Conservation (phyloP, 2,113 vertebrate species). For the Parus major region DNA sequence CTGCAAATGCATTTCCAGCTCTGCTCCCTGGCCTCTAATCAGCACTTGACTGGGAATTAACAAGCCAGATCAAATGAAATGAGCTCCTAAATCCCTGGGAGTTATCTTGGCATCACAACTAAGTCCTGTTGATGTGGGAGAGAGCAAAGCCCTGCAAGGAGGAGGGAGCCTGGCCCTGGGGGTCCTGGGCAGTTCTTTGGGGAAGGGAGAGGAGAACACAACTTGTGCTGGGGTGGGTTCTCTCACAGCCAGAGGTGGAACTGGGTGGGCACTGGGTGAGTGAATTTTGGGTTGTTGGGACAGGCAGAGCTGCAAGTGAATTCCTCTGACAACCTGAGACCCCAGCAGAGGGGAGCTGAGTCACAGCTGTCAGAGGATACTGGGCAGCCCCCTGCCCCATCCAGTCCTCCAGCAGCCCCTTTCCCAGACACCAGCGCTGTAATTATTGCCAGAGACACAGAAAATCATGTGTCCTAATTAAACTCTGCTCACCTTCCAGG, state of each 20-base stretch:
- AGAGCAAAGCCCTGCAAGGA: background rate
- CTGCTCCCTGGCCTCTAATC: background rate
- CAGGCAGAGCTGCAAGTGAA: background rate
- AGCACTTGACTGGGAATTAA: background rate
- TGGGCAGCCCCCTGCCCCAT: background rate
- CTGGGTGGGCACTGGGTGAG: background rate
- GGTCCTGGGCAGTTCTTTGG: background rate
- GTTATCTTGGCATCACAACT: background rate
- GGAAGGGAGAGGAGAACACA: background rate
- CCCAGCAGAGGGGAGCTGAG: background rate
- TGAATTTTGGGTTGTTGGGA: background rate
- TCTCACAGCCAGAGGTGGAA: background rate
- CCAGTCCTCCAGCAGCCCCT: background rate
- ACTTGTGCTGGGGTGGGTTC: background rate
- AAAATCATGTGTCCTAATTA: background rate
- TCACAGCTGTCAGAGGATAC: background rate
- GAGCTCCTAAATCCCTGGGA: constrained; percentile 5
- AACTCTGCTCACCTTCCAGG: background rate
- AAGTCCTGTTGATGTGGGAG: background rate
- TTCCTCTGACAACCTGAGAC: background rate
- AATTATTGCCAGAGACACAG: background rate
- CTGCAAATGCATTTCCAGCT: background rate
- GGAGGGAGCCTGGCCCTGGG: background rate
- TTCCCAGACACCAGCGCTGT: background rate
- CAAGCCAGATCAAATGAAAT: constrained; percentile 19